phyloP scores from a whole-genome alignment of 2,113 vertebrate species.

The Polyodon spathula region DNA sequence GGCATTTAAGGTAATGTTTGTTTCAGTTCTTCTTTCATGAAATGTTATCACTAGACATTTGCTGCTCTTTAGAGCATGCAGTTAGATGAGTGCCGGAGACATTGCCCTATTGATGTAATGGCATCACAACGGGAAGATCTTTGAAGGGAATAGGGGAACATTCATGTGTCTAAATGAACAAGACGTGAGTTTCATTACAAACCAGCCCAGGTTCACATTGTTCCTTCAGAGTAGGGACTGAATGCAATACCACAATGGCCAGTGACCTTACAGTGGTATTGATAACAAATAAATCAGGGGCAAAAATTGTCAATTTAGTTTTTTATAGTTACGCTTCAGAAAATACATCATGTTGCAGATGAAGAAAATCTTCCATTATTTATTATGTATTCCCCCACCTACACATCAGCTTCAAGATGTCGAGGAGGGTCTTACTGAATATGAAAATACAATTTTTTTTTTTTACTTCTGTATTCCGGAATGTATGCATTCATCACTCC shows the following conservation, averaged over 20 bases:
- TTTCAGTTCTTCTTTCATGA: slow-evolving; percentile 2
- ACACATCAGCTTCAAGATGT: too few species aligned
- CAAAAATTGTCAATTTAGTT: too few species aligned
- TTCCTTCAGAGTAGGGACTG: too few species aligned
- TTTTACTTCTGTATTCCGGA: too few species aligned
- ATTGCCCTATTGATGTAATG: slow-evolving; percentile 4
- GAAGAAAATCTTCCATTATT: too few species aligned
- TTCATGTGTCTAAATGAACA: background rate
- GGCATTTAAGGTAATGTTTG: slow-evolving; percentile 2
- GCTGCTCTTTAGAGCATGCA: slow-evolving; percentile 1
- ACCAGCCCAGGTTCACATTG: background rate
- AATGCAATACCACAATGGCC: background rate
- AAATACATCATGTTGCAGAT: too few species aligned
- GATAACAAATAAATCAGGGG: background rate
- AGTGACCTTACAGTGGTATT: background rate
- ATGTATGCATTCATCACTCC: too few species aligned
- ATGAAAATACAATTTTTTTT: too few species aligned
- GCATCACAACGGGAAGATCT: background rate
- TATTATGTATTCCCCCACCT: too few species aligned
- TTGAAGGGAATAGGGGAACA: background rate
- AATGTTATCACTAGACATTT: slow-evolving; percentile 2
- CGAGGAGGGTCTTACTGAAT: too few species aligned
- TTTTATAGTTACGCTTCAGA: too few species aligned
- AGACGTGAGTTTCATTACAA: slow-evolving; percentile 6
- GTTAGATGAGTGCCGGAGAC: slow-evolving; percentile 3